Base-by-base conservation (phyloP, 2,797 vertebrate species). In the Eutrigla gurnardus region DNA sequence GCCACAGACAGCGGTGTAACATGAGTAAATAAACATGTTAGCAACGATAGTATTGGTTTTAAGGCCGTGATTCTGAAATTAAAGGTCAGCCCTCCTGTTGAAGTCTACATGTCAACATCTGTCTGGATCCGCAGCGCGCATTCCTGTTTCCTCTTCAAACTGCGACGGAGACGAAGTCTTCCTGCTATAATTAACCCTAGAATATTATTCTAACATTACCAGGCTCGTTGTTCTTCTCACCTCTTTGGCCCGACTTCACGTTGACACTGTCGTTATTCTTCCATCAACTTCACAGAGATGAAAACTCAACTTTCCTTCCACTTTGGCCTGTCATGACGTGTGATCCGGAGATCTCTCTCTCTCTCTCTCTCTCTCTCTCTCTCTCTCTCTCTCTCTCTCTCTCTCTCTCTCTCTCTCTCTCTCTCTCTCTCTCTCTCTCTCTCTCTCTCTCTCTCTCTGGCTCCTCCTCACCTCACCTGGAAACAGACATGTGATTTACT, bases 401-500 rank as follows among this genome's bases (percentile, higher is more conserved):
- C 25, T 25, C 25, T 25, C 25, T 25, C 25, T 25, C 25, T 25
- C 25, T 25, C 25, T 25, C 25, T 25, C 25, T 25, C 25, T 25
- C 25, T 25, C 25, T 25, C 25, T 25, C 25, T 25, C 25, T 25
- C 25, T 25, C 25, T 25, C 25, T 25, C 25, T 25, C 25, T 25
- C 25, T n/a, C n/a, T n/a, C n/a, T n/a, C n/a, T n/a, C n/a, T n/a
- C n/a, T n/a, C n/a, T 17, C 5, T 9, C 7, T 66, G 52, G 80
- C 87, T 86, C 89, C 88, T 73, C 90, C 91, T 46, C 59, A 62
- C 60, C 55, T 73, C 77, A 92, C 91, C 88, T 91, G 87, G 54
- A 81, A 69, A 72, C 9, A 39, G 17, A 54, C 42, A 32, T 14
- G 64, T 43, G 36, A n/a, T 36, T 25, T 25, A 25, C 25, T 25